phyloP scores from a whole-genome alignment of 2,888 invertebrate genomes.

The Elysia crispata region DNA sequence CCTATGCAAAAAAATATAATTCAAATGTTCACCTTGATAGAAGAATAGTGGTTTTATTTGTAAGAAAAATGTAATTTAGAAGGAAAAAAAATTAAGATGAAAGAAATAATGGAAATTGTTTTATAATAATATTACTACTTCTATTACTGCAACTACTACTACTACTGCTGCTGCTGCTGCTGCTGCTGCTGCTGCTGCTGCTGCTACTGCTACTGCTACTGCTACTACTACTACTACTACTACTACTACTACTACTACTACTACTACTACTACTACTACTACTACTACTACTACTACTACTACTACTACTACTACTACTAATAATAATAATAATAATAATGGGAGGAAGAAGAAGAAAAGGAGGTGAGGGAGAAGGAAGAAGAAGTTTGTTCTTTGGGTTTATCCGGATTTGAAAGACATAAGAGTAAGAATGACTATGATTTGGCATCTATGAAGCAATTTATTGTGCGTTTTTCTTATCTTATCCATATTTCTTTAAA shows the following conservation, averaged over 20 bases:
- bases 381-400: too few relatives aligned
- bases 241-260: slow-evolving; percentile 5
- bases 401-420: too few relatives aligned
- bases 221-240: slow-evolving; percentile 1
- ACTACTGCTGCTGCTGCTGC: background rate
- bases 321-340: background rate
- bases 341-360: background rate
- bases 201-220: background rate
- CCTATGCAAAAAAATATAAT: too few relatives aligned
- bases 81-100: background rate
- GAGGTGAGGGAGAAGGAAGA: too few relatives aligned
- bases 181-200: background rate
- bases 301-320: background rate
- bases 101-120: background rate
- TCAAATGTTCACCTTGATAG: too few relatives aligned
- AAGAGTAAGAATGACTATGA: too few relatives aligned
- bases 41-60: too few relatives aligned
- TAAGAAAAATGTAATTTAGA: too few relatives aligned
- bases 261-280: background rate
- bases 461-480: too few relatives aligned
- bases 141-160: too few relatives aligned
- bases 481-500: too few relatives aligned
- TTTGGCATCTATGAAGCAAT: too few relatives aligned
- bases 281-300: slow-evolving; percentile 6
- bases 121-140: background rate